Percentiles rank a stretch among this genome's conserved stretches.
Conservation (phyloP, 1,140 invertebrate genomes). For the Euglossa dilemma region DNA sequence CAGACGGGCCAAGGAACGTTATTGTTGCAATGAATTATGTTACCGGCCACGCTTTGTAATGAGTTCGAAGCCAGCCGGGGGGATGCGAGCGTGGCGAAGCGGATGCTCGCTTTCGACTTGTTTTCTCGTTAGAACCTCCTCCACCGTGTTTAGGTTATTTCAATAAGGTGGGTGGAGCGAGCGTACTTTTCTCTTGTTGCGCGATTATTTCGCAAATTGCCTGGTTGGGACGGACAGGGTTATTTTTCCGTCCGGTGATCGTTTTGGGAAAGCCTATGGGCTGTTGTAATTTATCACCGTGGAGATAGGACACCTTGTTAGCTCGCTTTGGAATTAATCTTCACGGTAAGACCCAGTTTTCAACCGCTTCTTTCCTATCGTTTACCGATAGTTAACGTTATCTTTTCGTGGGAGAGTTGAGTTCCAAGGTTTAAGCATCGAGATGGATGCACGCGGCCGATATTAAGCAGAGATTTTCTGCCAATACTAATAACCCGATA, state of each 20-base stretch:
- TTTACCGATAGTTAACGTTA: no score
- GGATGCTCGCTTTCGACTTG: neutral
- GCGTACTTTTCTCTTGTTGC: neutral
- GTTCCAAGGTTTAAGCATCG: no score
- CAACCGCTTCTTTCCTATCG: neutral
- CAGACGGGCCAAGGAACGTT: slow-evolving; percentile 2
- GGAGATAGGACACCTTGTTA: neutral
- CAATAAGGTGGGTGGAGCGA: neutral
- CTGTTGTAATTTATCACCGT: neutral
- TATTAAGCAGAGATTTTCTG: no score
- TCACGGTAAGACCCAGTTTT: neutral
- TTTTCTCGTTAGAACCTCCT: neutral
- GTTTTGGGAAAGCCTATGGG: neutral
- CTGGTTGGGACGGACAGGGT: neutral
- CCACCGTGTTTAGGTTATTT: neutral
- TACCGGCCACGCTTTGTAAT: slow-evolving; percentile 7
- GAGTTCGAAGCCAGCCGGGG: neutral
- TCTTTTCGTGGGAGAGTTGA: neutral
- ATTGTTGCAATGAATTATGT: slow-evolving; percentile 40
- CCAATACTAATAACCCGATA: no score
- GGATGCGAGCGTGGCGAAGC: neutral
- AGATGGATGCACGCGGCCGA: no score
- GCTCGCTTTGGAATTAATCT: neutral
- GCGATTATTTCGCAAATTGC: neutral
- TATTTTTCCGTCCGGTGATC: no score